Base-by-base conservation (phyloP, 23 tunicate species). In the Halocynthia roretzi region DNA sequence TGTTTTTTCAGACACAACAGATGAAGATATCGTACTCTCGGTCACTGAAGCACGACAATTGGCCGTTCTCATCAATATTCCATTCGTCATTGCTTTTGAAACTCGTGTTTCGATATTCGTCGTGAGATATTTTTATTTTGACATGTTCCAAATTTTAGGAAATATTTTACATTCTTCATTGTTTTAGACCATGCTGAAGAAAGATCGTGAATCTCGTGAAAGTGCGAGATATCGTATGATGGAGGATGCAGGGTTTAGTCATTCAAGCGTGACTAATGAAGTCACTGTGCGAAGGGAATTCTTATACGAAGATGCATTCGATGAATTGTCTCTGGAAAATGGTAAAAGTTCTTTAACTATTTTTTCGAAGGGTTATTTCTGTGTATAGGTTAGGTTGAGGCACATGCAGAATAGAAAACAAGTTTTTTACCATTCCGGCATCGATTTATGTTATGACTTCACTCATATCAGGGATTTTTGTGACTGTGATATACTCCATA, bases 241-340 rank as follows among this genome's bases (percentile, higher is more conserved):
- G 50, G 80, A 82, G 50, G 87, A 83, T 44, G 95, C 95, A 21
- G 95, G 95, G 50, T 54, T 88, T n/a, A 72, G 64, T 6, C 78
- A 73, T 20, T 71, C 95, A 8, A 9, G 77, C 51, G 71, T 54
- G 50, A 70, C 72, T 7, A 89, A 79, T 5, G 82, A 67, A 51
- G 87, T 91, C 50, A 85, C 69, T 52, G 90, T 85, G 7, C 80
- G 97, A 9, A 68, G 97, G 19, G 84, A 85, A 9, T 91, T 77
- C 67, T 14, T 91, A 22, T 91, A 91, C 67, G 97, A 91, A 69
- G 97, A 91, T 52, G 90, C 97, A 8, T 91, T 91, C 80, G 85
- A 91, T 53, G 97, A 91, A 54, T 64, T 91, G 56, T 91, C 97
- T 0, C 48, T 10, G 5, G 74, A 82, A 49, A 91, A 91, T 44